Evolutionary conservation across 2,888 invertebrate genomes (phyloP), one percentile per base, ranked within the genome.

Genomic region (Euplexia lucipara): DNA sequence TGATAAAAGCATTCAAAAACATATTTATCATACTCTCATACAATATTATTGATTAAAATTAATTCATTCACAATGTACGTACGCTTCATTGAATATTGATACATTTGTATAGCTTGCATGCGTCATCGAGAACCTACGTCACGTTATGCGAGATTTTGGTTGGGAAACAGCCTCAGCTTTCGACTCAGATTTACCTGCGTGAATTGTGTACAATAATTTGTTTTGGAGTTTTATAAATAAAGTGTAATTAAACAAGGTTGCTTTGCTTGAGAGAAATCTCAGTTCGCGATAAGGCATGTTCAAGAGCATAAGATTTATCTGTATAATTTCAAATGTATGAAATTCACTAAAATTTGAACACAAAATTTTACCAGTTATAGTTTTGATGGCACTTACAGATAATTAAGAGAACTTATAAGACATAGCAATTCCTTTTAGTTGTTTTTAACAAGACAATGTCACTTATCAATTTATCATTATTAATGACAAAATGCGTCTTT

Each of bases 91-190:
- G 35, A 32, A 45, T 35, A 49, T 69, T 30, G 26, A 35, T 70
- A 39, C 16, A 39, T 42, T 42, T 49, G 16, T 48, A 8, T 37
- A 54, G 32, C n/a, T 41, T 30, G 44, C 39, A 60, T 79, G 71
- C 79, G 79, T 75, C 79, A 79, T 52, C 39, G 54, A 58, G 20
- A 18, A 12, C 39, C 39, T 47, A 47, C 79, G 70, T 81, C 69
- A 73, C 45, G 52, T 58, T 51, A 20, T 37, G 37, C 20, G 18
- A 35, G 76, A 53, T 53, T 35, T 44, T 12, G 12, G 51, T 71
- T 71, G 12, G 22, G 56, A 71, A 77, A 77, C 48, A 73, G n/a
- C 10, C 3, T 73, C 35, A n/a, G 64, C 9, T 34, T 42, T 49
- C 22, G 26, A 37, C n/a, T 35, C 34, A n/a, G 35, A 32, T 16